Base-by-base conservation (phyloP, 2,888 invertebrate species). In the Gymnocheta viridis region DNA sequence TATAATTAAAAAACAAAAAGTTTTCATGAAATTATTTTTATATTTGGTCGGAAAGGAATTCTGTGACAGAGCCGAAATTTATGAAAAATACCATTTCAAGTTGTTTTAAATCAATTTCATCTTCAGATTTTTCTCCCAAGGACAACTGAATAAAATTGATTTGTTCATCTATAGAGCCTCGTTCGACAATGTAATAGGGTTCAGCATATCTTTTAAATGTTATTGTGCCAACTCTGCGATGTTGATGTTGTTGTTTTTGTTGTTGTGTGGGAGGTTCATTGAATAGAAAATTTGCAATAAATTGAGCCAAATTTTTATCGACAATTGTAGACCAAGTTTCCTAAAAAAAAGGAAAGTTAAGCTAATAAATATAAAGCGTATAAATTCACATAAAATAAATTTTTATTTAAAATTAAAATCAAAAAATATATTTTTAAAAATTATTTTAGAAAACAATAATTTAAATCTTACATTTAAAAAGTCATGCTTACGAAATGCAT, bases 261-360 rank as follows among this genome's bases (percentile, higher is more conserved):
- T 86, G 87, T 24, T 74, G 60, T 41, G 62, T 47, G 92, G 87
- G 85, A 2, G 85, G 87, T 19, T 58, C 66, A 80, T 87, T 94
- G 91, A 95, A 95, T 74, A 95, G 92, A 89, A 94, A 95, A 90
- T 95, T 95, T 29, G 94, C 94, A 38, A 95, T 93, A 89, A 94
- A 95, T 90, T 95, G 94, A 44, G 94, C 94, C 67, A 95, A 90
- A 4, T 95, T 93, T 0, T 94, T 93, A 89, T 95, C 95, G 91
- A 95, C 94, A 88, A 94, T 94, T 0, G 94, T 93, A 49, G 95
- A 94, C 95, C 95, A 95, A 89, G 94, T 92, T 93, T 95, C 95
- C 95, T 95, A 27, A 77, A 72, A 70, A n/a, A 54, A 38, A 47
- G 29, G 27, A 62, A 35, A 35, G 5, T 58, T 19, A n/a, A n/a